Evolutionary conservation across 2,888 invertebrate genomes (phyloP), one percentile per base, ranked within the genome.

Genomic region (Zhengitettix transpicula): DNA sequence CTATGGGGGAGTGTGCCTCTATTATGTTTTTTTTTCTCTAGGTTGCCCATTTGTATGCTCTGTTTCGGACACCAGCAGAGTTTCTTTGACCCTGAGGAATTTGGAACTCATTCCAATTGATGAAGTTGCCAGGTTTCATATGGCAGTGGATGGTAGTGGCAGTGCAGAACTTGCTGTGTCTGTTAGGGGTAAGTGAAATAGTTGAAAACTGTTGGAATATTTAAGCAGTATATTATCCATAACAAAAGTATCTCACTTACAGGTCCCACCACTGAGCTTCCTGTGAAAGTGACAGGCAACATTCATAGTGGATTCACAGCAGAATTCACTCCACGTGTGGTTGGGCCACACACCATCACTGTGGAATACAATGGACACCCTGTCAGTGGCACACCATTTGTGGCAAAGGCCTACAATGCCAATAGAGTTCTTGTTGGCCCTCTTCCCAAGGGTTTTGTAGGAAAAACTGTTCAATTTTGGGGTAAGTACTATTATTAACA

Each of bases 321-420:
- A 42, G 89, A 94, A 72, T 98, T 96, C 71, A 90, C 89, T 40
- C 96, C 97, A 1, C 81, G 81, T 62, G 87, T 88, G 73, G 95
- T 97, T n/a, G 97, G 96, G 59, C 89, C 91, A 1, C 93, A 94
- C 71, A 85, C 89, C 44, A 85, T 94, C 57, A 89, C 85, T 62
- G 92, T 95, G 17, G 90, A 91, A 71, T 94, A 94, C 72, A 94
- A 93, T 72, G 90, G 87, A 54, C 84, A 88, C 70, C 85, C 90
- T 3, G 87, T 95, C 11, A 86, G 82, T 75, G 93, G 93, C 40
- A 92, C 93, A 61, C 89, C 92, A 59, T 92, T 91, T 73, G 79
- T 89, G 65, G 89, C 92, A 64, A 92, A 94, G 76, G 92, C 91
- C 0, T 95, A 95, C 73, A 95, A 97, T 74, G 89, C 95, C 41